Evolutionary conservation across 2,888 invertebrate genomes (phyloP).

Genomic region (Nudaria mundana): DNA sequence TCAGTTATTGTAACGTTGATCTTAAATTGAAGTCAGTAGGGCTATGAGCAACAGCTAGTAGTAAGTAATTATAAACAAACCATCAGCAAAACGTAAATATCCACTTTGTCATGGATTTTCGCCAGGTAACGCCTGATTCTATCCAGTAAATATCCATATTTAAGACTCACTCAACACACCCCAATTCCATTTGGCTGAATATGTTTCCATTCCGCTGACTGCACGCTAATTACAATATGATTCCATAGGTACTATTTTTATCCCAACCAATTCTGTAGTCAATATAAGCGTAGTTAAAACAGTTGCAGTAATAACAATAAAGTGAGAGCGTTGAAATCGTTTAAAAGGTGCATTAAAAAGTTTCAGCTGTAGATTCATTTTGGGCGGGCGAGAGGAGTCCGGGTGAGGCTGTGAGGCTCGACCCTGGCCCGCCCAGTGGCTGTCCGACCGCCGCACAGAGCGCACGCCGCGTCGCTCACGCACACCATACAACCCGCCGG

Average conservation of each 20-base stretch:
- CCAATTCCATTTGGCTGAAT: slow-evolving; percentile 23
- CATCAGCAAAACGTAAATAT: slow-evolving; percentile 4
- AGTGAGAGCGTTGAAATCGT: slow-evolving; percentile 14
- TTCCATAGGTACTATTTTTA: slow-evolving; percentile 18
- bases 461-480: slow-evolving; percentile 72
- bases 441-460: slow-evolving; percentile 69
- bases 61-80: slow-evolving; percentile 8
- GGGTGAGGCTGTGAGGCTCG: slow-evolving; percentile 52
- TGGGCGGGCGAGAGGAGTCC: slow-evolving; percentile 57
- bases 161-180: slow-evolving; percentile 21
- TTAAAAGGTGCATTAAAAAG: slow-evolving; percentile 50
- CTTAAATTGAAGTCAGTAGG: too few relatives aligned
- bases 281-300: not conserved
- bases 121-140: too few relatives aligned
- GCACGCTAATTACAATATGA: slow-evolving; percentile 15
- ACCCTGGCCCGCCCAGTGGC: slow-evolving; percentile 63
- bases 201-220: slow-evolving; percentile 24
- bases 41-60: too few relatives aligned
- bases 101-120: too few relatives aligned
- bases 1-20: too few relatives aligned
- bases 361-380: slow-evolving; percentile 40
- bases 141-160: slow-evolving; percentile 11
- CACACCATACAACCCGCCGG: slow-evolving; percentile 68
- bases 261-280: slow-evolving; percentile 2
- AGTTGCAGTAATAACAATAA: slow-evolving; percentile 2